These are phyloP conservation scores for Dipodomys ordii DNA, from an alignment of 2,113 vertebrate species.

Conservation along the genomic window DNA sequence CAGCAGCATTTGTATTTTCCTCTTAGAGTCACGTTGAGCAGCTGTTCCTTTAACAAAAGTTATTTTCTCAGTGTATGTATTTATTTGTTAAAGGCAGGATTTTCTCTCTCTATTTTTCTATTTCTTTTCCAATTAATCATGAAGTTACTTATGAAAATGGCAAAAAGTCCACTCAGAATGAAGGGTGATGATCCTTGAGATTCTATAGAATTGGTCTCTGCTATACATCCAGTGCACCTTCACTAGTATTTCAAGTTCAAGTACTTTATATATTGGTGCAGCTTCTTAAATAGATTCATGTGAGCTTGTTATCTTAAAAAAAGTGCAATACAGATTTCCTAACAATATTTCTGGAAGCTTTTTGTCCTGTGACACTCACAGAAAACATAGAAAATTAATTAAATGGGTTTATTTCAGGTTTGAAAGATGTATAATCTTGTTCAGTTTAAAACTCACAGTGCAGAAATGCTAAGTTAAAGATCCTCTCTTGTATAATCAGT, in stretches of 20 bases:
- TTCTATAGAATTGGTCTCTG: background rate
- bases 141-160: slow-evolving; percentile 35
- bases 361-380: slow-evolving; percentile 64
- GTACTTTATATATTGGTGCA: background rate
- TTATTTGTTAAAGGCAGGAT: background rate
- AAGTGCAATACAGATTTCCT: background rate
- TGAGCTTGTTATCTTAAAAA: slow-evolving; percentile 23
- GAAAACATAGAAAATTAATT: slow-evolving; percentile 62
- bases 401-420: slow-evolving; percentile 55
- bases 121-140: slow-evolving; percentile 46
- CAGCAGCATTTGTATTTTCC: background rate
- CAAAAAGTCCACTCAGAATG: background rate
- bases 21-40: background rate
- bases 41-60: background rate
- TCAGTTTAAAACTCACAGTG: slow-evolving; percentile 54
- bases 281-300: slow-evolving; percentile 42
- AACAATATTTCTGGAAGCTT: slow-evolving; percentile 33
- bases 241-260: slow-evolving; percentile 23
- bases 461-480: slow-evolving; percentile 64
- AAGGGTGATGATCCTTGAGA: slow-evolving; percentile 1
- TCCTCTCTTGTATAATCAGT: slow-evolving; percentile 61
- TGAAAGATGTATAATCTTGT: slow-evolving; percentile 67
- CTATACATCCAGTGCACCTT: background rate
- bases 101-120: background rate
- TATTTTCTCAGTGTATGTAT: background rate